A percentile compares a stretch with the other conserved stretches of the same genome.
phyloP scores from a whole-genome alignment of 2,888 invertebrate species.

The Acleris literana region DNA sequence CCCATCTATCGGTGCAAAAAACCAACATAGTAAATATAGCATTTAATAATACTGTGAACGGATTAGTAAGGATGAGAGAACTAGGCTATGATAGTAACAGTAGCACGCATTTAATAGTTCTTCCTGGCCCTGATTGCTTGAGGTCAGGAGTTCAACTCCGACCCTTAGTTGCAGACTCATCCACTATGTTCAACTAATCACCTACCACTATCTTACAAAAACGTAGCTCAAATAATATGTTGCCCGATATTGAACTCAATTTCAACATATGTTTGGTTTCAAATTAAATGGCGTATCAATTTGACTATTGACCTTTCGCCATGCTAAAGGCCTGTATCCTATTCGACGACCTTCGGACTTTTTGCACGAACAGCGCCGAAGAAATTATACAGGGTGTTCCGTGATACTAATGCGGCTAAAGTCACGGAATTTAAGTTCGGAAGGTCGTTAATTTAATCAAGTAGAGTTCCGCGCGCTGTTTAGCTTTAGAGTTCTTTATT shows the following conservation, averaged over 20 bases:
- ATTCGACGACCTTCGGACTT: constrained; percentile 1
- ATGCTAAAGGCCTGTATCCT: background rate
- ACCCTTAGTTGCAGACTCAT: constrained; percentile 23
- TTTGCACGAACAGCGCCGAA: constrained; percentile 11
- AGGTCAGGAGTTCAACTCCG: background rate
- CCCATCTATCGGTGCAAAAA: too few relatives aligned
- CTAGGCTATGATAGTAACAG: too few relatives aligned
- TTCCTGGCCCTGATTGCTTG: too few relatives aligned
- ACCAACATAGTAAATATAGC: too few relatives aligned
- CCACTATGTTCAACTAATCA: constrained; percentile 21
- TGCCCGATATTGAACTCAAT: too few relatives aligned
- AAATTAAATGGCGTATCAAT: too few relatives aligned
- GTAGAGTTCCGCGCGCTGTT: background rate
- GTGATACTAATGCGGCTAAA: constrained; percentile 5
- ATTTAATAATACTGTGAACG: too few relatives aligned
- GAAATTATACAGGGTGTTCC: constrained; percentile 13
- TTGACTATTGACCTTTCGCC: too few relatives aligned
- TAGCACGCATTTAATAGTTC: too few relatives aligned
- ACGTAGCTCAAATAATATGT: too few relatives aligned
- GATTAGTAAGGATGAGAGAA: too few relatives aligned
- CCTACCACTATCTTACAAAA: background rate
- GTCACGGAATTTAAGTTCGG: constrained; percentile 23
- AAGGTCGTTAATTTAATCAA: constrained; percentile 1
- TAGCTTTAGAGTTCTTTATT: background rate
- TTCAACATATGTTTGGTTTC: too few relatives aligned